phyloP scores from a whole-genome alignment of 2,113 vertebrate genomes.

The Chunga burmeisteri region DNA sequence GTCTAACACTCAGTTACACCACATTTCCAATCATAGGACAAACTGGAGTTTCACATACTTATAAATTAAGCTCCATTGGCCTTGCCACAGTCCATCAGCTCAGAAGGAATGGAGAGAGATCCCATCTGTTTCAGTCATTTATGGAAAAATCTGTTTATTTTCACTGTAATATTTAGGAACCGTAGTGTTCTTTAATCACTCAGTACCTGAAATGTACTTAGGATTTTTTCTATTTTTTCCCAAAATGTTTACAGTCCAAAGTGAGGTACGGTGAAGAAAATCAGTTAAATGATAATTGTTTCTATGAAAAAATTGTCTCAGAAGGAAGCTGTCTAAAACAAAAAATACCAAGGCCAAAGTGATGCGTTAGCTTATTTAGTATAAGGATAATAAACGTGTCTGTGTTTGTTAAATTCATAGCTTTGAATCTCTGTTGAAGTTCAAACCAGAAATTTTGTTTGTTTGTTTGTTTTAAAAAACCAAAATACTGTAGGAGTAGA shows the following conservation, averaged over 20 bases:
- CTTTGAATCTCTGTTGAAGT: background rate
- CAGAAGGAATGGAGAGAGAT: background rate
- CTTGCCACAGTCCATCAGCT: background rate
- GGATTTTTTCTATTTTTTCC: background rate
- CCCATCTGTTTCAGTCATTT: background rate
- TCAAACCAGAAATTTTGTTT: background rate
- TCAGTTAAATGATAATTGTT: background rate
- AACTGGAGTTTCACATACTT: background rate
- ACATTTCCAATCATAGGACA: background rate
- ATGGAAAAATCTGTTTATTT: background rate
- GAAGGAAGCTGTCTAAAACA: background rate
- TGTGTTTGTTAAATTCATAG: background rate
- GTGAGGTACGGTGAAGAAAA: background rate
- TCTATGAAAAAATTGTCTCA: background rate
- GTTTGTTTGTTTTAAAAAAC: background rate
- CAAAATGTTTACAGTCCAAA: background rate
- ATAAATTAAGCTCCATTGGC: background rate
- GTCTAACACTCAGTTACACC: background rate
- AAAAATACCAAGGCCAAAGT: background rate
- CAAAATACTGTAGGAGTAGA: background rate
- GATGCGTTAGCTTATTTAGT: background rate
- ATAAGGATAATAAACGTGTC: background rate
- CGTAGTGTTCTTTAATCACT: background rate
- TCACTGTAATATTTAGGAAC: background rate
- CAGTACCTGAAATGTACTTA: rapidly evolving